A percentile compares a stretch with the other conserved stretches of the same genome.
These are phyloP conservation scores for Dryobates pubescens DNA, from an alignment of 2,797 vertebrate genomes.

Conservation along the genomic window DNA sequence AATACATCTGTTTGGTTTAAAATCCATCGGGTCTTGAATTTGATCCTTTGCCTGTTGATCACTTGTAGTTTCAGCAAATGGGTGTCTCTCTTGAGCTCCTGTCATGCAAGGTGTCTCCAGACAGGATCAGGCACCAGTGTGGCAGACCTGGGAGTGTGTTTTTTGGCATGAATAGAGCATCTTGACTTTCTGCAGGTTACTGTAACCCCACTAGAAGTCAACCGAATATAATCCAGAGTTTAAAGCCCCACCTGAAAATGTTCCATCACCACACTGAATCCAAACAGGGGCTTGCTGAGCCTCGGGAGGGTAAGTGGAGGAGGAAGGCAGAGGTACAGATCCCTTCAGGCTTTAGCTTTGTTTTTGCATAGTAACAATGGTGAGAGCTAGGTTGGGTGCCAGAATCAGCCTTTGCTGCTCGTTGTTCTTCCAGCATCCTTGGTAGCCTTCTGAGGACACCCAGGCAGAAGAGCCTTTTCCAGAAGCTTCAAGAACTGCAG, in stretches of 20 bases:
- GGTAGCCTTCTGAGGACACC: background rate
- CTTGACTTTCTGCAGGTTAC: conserved; percentile 84
- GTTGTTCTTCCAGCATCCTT: background rate
- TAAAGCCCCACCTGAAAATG: conserved; percentile 83
- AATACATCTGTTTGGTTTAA: background rate
- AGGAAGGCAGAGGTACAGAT: background rate
- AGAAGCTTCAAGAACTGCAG: background rate
- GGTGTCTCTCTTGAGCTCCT: background rate
- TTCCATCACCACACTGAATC: conserved; percentile 73
- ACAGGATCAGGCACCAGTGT: background rate
- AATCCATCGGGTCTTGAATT: background rate
- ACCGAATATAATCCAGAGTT: conserved; percentile 84
- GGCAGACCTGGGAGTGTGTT: background rate
- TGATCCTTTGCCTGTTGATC: background rate
- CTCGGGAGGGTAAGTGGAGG: conserved; percentile 83
- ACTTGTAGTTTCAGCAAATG: background rate
- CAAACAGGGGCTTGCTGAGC: conserved; percentile 69
- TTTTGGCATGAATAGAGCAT: conserved; percentile 44
- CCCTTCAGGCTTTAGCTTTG: conserved; percentile 54
- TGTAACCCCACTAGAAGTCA: conserved; percentile 82
- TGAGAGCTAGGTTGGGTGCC: conserved; percentile 43
- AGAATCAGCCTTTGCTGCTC: background rate
- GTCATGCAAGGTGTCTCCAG: background rate
- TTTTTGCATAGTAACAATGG: background rate
- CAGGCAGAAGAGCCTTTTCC: background rate